Evolutionary conservation across 2,888 invertebrate species (phyloP), one percentile per base, ranked within the genome.

Genomic region (Alviniconcha strummeri): DNA sequence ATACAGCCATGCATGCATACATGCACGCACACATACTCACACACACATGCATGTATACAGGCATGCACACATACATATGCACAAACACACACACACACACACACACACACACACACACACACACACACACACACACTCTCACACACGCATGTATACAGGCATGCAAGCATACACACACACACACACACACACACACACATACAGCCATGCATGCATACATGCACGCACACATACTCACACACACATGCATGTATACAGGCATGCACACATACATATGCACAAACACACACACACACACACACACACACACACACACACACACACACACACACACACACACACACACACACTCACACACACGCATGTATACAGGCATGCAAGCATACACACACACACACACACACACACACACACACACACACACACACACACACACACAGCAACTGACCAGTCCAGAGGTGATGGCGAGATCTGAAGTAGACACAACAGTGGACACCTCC

Each of bases 401-500:
- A 56, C 76, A 15, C 57, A 13, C 75, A 75, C 54, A 55, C 75
- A 75, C 55, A 55, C 55, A 54, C 75, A 55, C 75, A 75, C 75
- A 75, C 75, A 57, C 57, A 77, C 60, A 56, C 56, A 77, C 75
- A 75, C 54, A 55, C 15, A 11, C 55, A 55, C 4, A 6, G 5
- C n/a, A n/a, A 52, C 88, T 85, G 83, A 93, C 93, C 90, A 89
- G 87, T 75, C 93, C 94, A 69, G 86, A 88, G 64, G 93, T 93
- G n/a, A 91, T 90, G 84, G 88, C 90, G 60, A 93, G 90, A 17
- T 93, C 92, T 54, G 92, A 90, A 7, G 92, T 92, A 36, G 92
- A 92, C 4, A 94, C 93, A 82, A 92, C 88, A 5, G 93, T 93
- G 7, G 91, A 89, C 9, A 93, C 91, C 85, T 93, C 91, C 69